phyloP scores from a whole-genome alignment of 1,140 invertebrate species.

The Lepidurus couesii region DNA sequence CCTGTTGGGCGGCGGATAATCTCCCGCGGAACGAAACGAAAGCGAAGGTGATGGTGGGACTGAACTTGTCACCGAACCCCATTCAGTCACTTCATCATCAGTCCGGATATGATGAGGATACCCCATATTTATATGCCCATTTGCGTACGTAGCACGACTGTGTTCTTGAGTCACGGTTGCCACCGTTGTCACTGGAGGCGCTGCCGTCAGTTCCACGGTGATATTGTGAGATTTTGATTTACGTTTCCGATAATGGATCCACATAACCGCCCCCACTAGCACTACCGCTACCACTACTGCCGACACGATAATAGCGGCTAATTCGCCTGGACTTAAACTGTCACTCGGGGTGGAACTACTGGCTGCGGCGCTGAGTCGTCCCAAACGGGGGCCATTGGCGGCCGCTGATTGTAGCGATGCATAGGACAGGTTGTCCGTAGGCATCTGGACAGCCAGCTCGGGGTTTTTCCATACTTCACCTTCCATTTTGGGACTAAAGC shows the following conservation, averaged over 20 bases:
- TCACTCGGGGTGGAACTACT: not conserved
- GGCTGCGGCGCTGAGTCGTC: not conserved
- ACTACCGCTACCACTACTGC: not conserved
- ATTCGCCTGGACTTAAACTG: not conserved
- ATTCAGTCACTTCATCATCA: conserved; percentile 27
- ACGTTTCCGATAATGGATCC: not conserved
- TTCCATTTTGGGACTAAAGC: not conserved
- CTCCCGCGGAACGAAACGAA: conserved; percentile 31
- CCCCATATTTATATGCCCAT: not conserved
- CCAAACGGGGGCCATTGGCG: not conserved
- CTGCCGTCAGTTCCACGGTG: not conserved
- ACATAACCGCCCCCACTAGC: not conserved
- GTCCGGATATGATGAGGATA: not conserved
- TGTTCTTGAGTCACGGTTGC: not conserved
- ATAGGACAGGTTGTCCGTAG: not conserved
- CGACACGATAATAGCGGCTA: not conserved
- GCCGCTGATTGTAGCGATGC: not conserved
- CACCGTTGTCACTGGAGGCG: not conserved
- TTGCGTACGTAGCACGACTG: not conserved
- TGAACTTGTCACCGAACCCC: conserved; percentile 29
- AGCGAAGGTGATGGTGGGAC: conserved; percentile 30
- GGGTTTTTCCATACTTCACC: not conserved
- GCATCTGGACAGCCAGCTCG: not conserved
- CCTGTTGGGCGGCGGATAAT: conserved; percentile 26
- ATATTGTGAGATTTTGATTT: not conserved